Evolutionary conservation across 2,888 invertebrate species (phyloP).

Genomic region (Lamproptera curius): DNA sequence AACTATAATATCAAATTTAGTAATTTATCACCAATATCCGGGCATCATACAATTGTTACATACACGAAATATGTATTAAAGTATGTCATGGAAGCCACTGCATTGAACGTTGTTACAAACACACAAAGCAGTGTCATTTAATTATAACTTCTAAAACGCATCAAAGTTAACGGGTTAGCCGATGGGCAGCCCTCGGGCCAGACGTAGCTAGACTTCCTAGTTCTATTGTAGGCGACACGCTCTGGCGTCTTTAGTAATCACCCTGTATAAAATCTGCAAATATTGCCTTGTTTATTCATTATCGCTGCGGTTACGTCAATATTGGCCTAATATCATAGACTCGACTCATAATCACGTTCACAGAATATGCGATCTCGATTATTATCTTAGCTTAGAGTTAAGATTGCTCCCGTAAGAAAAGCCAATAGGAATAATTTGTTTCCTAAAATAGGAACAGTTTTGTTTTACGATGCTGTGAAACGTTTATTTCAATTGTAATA

Average conservation of each 20-base stretch:
- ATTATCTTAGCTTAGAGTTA: too few relatives aligned
- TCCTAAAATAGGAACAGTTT: too few relatives aligned
- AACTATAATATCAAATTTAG: too few relatives aligned
- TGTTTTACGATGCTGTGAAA: too few relatives aligned
- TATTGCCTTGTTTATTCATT: background rate
- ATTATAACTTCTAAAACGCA: constrained; percentile 3
- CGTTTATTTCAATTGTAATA: too few relatives aligned
- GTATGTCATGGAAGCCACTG: background rate
- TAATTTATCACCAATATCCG: too few relatives aligned
- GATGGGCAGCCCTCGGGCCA: background rate
- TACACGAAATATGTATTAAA: too few relatives aligned
- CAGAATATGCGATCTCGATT: too few relatives aligned
- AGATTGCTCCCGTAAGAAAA: too few relatives aligned
- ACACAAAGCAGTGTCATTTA: background rate
- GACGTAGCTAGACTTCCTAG: constrained; percentile 15
- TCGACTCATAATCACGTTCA: background rate
- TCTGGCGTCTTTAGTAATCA: constrained; percentile 3
- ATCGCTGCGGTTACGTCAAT: constrained; percentile 3
- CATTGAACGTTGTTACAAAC: background rate
- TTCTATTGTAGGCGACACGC: constrained; percentile 15
- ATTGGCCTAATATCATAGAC: background rate
- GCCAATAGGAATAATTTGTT: too few relatives aligned
- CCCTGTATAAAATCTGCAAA: background rate
- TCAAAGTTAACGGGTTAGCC: constrained; percentile 1
- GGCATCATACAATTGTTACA: too few relatives aligned